Evolutionary conservation across 1,140 invertebrate genomes (phyloP).

Genomic region (Drosophila guanche): DNA sequence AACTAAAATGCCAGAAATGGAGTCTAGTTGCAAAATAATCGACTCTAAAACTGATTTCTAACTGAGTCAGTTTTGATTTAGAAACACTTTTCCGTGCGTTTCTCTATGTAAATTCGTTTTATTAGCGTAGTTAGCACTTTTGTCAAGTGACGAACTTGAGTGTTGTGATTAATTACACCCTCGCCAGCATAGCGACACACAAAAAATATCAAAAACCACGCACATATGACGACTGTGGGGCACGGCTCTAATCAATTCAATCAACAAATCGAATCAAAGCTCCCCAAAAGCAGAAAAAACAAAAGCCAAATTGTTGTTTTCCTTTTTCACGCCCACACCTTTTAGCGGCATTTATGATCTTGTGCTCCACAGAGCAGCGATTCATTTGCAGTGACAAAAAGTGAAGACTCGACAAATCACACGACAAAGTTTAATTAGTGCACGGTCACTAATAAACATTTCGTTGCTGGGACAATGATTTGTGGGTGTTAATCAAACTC

Average conservation of each 20-base stretch:
- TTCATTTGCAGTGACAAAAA: conserved; percentile 64
- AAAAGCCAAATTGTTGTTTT: conserved; percentile 43
- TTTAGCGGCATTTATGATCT: conserved; percentile 79
- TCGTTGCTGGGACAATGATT: conserved; percentile 57
- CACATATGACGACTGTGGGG: conserved; percentile 24
- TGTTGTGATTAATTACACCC: conserved; percentile 66
- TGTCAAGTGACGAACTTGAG: conserved; percentile 40
- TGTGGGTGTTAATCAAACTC: conserved; percentile 77
- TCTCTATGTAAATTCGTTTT: conserved; percentile 47
- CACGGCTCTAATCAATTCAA: conserved; percentile 71
- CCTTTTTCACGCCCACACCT: conserved; percentile 72
- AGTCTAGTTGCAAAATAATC: background rate
- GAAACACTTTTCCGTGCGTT: conserved; percentile 4
- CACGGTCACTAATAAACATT: conserved; percentile 78
- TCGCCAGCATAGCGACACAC: conserved; percentile 40
- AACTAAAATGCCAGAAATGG: background rate
- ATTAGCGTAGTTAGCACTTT: conserved; percentile 55
- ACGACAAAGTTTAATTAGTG: conserved; percentile 77
- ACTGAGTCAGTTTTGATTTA: background rate
- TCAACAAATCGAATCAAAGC: conserved; percentile 60
- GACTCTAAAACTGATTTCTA: background rate
- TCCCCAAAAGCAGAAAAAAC: conserved; percentile 20
- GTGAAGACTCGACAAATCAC: conserved; percentile 20
- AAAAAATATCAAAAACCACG: conserved; percentile 3
- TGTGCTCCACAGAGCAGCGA: conserved; percentile 75